Conservation (phyloP, 2,113 vertebrate genomes). For the Zootoca vivipara region DNA sequence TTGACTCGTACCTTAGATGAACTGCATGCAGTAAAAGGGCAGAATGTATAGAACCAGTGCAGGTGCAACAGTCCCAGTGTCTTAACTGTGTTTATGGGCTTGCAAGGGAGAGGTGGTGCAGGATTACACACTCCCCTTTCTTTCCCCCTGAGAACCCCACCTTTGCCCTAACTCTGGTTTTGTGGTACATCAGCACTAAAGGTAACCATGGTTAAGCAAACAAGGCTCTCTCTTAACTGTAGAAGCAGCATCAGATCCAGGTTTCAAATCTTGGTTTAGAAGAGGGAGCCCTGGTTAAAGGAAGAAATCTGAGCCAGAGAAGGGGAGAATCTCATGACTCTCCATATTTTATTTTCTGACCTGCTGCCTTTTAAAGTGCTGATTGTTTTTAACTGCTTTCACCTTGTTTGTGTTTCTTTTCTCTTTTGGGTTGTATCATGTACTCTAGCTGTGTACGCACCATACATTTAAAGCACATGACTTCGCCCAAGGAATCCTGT, state of each 20-base stretch:
- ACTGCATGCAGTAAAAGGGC: background rate
- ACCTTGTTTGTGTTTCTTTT: background rate
- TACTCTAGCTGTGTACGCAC: background rate
- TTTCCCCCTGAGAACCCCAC: background rate
- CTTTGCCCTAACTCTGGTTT: background rate
- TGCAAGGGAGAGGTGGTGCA: background rate
- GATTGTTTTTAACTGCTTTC: background rate
- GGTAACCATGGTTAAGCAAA: background rate
- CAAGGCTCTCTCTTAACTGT: background rate
- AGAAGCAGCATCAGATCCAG: background rate
- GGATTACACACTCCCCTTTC: background rate
- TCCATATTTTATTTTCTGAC: background rate
- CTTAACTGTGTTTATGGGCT: background rate
- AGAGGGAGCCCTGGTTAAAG: background rate
- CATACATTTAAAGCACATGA: too few relatives aligned
- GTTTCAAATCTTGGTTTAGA: background rate
- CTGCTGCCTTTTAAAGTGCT: background rate
- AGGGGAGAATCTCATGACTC: background rate
- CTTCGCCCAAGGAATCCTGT: too few relatives aligned
- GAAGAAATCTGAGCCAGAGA: background rate
- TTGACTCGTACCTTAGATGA: background rate
- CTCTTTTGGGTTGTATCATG: background rate
- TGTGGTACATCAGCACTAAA: background rate
- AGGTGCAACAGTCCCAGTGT: background rate
- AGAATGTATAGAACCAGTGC: background rate